phyloP scores from a whole-genome alignment of 2,113 vertebrate genomes.

The Poecilia latipinna region DNA sequence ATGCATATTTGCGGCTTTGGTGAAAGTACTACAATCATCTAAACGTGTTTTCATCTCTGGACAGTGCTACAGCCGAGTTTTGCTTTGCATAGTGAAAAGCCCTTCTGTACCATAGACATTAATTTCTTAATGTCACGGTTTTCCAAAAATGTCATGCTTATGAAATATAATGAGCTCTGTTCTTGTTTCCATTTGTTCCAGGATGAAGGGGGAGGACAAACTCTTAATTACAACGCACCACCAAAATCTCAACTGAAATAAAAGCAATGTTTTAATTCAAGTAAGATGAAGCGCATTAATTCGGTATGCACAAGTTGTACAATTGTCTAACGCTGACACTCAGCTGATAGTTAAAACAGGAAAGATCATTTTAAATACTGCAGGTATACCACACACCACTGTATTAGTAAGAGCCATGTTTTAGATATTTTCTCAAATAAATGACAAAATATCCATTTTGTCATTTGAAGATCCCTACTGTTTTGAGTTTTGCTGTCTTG shows the following conservation, averaged over 20 bases:
- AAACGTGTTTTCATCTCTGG: constrained; percentile 63
- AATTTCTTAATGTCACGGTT: constrained; percentile 71
- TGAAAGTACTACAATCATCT: constrained; percentile 56
- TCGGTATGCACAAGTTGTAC: constrained; percentile 42
- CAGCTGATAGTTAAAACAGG: constrained; percentile 24
- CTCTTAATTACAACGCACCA: constrained; percentile 61
- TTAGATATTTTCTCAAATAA: too few relatives aligned
- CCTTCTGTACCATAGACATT: constrained; percentile 54
- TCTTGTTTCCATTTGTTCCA: constrained; percentile 53
- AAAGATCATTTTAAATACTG: background rate
- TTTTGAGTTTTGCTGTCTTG: background rate
- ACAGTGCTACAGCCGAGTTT: constrained; percentile 34
- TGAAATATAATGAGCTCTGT: constrained; percentile 68
- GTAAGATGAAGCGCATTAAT: constrained; percentile 28
- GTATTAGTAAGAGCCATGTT: background rate
- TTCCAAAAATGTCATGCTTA: constrained; percentile 64
- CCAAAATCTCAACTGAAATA: constrained; percentile 39
- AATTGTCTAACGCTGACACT: constrained; percentile 4
- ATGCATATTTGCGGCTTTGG: constrained; percentile 59
- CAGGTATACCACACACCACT: background rate
- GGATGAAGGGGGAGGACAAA: constrained; percentile 55
- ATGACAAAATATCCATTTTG: too few relatives aligned
- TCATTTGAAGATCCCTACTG: background rate
- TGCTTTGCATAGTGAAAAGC: constrained; percentile 44
- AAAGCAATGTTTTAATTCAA: constrained; percentile 29